phyloP scores from a whole-genome alignment of 2,113 vertebrate species.

The Otis tarda region DNA sequence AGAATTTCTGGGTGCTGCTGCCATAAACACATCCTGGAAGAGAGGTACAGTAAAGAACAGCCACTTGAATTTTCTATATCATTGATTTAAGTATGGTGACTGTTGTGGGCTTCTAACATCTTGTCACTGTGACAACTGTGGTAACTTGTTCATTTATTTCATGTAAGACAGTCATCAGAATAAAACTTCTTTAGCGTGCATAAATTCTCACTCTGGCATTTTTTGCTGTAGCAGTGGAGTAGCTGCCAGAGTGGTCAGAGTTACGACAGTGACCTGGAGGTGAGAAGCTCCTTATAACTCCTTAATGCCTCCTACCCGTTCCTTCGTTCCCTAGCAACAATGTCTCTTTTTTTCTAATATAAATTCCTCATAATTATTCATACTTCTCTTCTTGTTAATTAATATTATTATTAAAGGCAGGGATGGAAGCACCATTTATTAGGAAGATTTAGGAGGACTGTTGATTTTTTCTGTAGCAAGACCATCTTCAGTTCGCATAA shows the following conservation, averaged over 20 bases:
- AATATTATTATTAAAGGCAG: not conserved
- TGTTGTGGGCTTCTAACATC: not conserved
- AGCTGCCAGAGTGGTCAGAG: not conserved
- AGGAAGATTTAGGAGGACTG: not conserved
- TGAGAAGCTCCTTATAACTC: not conserved
- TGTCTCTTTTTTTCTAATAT: not conserved
- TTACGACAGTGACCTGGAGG: not conserved
- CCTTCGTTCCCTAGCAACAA: slow-evolving; percentile 7
- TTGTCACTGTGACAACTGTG: not conserved
- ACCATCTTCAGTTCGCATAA: not conserved
- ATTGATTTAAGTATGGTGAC: not conserved
- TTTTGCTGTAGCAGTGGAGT: not conserved
- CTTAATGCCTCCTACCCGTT: not conserved
- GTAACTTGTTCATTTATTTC: not conserved
- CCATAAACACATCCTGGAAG: not conserved
- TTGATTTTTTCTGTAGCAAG: not conserved
- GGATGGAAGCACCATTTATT: not conserved
- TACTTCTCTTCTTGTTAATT: not conserved
- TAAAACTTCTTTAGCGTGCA: not conserved
- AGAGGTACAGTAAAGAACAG: not conserved
- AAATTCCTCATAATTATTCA: not conserved
- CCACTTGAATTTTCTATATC: not conserved
- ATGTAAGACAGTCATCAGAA: not conserved
- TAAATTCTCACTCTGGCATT: not conserved
- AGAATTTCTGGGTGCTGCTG: not conserved